Percentiles rank a stretch among this genome's conserved stretches.
Conservation (phyloP, 2,888 invertebrate species). For the Aphelenchoides bicaudatus region DNA sequence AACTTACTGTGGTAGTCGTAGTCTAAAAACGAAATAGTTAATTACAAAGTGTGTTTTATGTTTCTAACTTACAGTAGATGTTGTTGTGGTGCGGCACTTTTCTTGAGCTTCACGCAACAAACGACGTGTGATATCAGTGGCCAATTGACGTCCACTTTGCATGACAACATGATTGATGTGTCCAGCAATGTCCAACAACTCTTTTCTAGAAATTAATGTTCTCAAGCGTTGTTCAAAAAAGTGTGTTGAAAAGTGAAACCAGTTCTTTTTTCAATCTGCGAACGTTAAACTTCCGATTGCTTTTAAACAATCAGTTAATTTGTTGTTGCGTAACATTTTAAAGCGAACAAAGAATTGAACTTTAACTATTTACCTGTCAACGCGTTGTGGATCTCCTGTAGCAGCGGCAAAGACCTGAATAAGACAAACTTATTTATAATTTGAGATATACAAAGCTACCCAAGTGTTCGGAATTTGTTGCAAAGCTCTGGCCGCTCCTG, state of each 20-base stretch:
- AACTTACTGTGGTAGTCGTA: constrained; percentile 19
- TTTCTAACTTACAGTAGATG: constrained; percentile 19
- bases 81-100: constrained; percentile 57
- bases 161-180: constrained; percentile 55
- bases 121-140: constrained; percentile 50
- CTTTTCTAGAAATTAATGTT: constrained; percentile 41
- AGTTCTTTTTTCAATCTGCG: neutral
- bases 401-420: constrained; percentile 55
- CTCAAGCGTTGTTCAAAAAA: neutral
- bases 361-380: constrained; percentile 40
- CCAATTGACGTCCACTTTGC: constrained; percentile 53
- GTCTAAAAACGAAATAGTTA: constrained; percentile 13
- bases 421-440: no score
- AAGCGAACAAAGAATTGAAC: no score
- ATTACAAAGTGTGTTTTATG: neutral
- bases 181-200: constrained; percentile 54
- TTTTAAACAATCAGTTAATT: no score
- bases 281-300: no score
- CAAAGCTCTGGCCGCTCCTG: constrained; percentile 36
- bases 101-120: constrained; percentile 48
- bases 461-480: constrained; percentile 43
- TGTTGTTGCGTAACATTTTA: no score
- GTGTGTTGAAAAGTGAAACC: neutral
- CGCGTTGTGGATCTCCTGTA: constrained; percentile 52
- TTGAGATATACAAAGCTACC: no score